phyloP scores from a whole-genome alignment of 2,888 invertebrate genomes.

The Tuberolachnus salignus region DNA sequence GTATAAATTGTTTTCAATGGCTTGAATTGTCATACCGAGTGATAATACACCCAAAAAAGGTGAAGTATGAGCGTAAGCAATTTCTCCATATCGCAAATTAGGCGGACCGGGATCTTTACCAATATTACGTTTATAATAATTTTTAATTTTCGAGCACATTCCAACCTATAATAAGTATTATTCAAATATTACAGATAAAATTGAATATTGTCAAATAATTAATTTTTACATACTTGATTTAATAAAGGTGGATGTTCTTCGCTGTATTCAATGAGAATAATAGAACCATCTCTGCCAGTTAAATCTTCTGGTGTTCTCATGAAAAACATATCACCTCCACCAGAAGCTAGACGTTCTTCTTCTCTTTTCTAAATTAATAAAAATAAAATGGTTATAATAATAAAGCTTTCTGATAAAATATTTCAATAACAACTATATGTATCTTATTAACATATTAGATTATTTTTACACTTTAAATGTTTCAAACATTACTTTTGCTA shows the following conservation, averaged over 20 bases:
- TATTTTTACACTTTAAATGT: neutral
- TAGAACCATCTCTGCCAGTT: constrained; percentile 89
- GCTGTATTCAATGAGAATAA: constrained; percentile 91
- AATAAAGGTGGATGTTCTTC: constrained; percentile 98
- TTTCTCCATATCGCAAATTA: constrained; percentile 85
- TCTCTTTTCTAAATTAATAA: constrained; percentile 75
- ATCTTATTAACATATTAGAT: too few species aligned
- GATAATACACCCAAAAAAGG: constrained; percentile 94
- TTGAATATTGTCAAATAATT: neutral
- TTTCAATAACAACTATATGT: too few species aligned
- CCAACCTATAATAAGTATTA: constrained; percentile 69
- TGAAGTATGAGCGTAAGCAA: constrained; percentile 95
- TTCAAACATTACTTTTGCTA: constrained; percentile 81
- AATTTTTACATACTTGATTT: constrained; percentile 72
- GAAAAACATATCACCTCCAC: constrained; percentile 98
- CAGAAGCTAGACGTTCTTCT: constrained; percentile 89
- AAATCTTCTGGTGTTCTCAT: constrained; percentile 96
- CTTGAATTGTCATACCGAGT: constrained; percentile 93
- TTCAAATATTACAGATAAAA: neutral
- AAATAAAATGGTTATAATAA: neutral
- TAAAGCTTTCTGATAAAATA: too few species aligned
- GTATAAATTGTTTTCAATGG: constrained; percentile 96
- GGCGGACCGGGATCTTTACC: constrained; percentile 89
- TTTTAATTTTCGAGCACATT: constrained; percentile 98
- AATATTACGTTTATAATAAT: constrained; percentile 96